Conservation (phyloP, 2,888 invertebrate genomes). For the Papilio protenor region DNA sequence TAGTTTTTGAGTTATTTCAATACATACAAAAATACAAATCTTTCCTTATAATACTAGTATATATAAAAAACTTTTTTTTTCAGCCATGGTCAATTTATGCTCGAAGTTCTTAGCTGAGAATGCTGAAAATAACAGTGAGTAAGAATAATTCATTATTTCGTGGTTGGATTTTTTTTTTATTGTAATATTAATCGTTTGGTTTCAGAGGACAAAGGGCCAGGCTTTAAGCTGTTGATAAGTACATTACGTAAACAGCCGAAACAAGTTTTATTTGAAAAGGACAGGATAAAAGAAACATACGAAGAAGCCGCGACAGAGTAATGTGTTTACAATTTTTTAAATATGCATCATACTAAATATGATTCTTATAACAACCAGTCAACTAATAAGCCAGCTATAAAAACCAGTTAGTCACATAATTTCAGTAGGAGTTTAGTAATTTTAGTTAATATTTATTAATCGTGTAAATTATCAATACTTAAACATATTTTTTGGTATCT, state of each 20-base stretch:
- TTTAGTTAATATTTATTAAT: no score
- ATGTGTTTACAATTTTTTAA: conserved; percentile 32
- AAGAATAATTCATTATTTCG: background rate
- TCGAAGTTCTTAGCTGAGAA: conserved; percentile 69
- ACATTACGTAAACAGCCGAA: conserved; percentile 59
- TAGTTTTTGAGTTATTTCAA: no score
- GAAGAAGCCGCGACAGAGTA: conserved; percentile 66
- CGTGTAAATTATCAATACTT: no score
- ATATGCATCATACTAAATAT: no score
- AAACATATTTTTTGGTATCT: background rate
- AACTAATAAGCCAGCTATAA: no score
- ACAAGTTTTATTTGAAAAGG: conserved; percentile 60
- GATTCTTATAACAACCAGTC: no score
- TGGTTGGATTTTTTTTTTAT: background rate
- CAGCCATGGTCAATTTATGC: conserved; percentile 70
- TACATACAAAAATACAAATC: no score
- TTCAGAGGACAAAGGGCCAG: conserved; percentile 73
- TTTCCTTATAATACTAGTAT: no score
- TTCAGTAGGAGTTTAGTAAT: no score
- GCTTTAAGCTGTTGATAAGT: conserved; percentile 61
- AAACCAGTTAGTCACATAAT: no score
- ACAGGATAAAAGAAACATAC: conserved; percentile 56
- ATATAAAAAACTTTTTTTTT: conserved; percentile 51
- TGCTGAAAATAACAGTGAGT: conserved; percentile 73
- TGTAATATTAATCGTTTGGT: conserved; percentile 35